Base-by-base conservation (phyloP, 2,797 vertebrate species). In the Chlorospingus flavigularis region DNA sequence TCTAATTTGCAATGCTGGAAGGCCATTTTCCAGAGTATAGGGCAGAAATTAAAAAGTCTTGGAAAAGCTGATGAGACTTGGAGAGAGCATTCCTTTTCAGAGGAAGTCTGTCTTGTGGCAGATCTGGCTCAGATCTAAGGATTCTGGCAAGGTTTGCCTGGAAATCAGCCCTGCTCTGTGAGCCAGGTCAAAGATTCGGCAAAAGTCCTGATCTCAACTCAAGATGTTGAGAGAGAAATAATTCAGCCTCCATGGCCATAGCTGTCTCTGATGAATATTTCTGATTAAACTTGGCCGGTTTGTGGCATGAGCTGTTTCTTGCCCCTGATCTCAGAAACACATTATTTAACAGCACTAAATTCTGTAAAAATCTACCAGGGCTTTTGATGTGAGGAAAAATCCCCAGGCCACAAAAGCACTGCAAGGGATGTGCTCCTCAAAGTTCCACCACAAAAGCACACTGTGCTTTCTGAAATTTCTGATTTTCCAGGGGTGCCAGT, bases 401-500 rank as follows among this genome's bases (percentile, higher is more conserved):
- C 43, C 21, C 5, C 30, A 11, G 2, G 13, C 8, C 28, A 4
- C 3, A 0, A 0, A 9, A 63, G 28, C 2, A 0, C 19, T 18
- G 1, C 2, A 5, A 9, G 2, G 3, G 43, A 12, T 2, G 13
- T 51, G 5, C 11, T 71, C 12, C 75, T 67, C 10, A 0, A 53
- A 28, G 42, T n/a, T 71, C 48, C 28, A 11, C 39, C 23, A 9
- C 18, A 18, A 13, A 66, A 54, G 4, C 17, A 30, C 10, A 3
- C 50, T 51, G 17, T 37, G 2, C 7, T n/a, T 17, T 35, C 25
- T 17, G 26, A 53, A 65, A n/a, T 10, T 35, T 35, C 3, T 3
- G 0, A 0, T 26, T 45, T 10, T 16, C 30, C 0, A 1, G 30
- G 13, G 4, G 5, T 28, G 43, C 37, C 0, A 2, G 3, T 23